Conservation (phyloP, 1,140 invertebrate genomes). For the Mamestra configurata region DNA sequence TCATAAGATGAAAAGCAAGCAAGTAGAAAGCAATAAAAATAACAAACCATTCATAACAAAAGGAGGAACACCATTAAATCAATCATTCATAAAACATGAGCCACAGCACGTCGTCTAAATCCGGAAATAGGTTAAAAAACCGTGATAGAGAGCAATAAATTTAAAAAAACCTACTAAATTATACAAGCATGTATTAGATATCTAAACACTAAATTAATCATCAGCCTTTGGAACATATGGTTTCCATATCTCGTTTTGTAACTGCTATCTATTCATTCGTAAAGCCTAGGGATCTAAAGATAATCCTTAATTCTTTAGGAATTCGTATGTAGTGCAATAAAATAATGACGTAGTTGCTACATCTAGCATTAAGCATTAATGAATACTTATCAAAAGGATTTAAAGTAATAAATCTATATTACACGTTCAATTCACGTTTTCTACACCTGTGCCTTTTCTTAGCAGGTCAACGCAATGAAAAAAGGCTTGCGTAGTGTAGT, state of each 20-base stretch:
- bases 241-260: neutral
- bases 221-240: neutral
- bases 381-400: neutral
- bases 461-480: neutral
- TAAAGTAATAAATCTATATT: neutral
- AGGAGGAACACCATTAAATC: neutral
- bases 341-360: neutral
- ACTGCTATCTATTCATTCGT: slow-evolving; percentile 12
- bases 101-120: neutral
- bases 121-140: neutral
- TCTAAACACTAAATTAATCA: neutral
- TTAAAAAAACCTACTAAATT: neutral
- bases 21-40: neutral
- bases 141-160: neutral
- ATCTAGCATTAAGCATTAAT: neutral
- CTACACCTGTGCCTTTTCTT: neutral
- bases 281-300: slow-evolving; percentile 24
- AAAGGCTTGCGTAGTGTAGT: neutral
- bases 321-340: neutral
- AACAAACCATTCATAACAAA: neutral
- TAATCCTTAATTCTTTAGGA: slow-evolving; percentile 6
- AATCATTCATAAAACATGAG: neutral
- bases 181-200: neutral
- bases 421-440: neutral
- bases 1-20: neutral